A percentile compares a stretch with the other conserved stretches of the same genome.
These are phyloP conservation scores for Abramis brama DNA, from an alignment of 2,113 vertebrate species.

Conservation along the genomic window DNA sequence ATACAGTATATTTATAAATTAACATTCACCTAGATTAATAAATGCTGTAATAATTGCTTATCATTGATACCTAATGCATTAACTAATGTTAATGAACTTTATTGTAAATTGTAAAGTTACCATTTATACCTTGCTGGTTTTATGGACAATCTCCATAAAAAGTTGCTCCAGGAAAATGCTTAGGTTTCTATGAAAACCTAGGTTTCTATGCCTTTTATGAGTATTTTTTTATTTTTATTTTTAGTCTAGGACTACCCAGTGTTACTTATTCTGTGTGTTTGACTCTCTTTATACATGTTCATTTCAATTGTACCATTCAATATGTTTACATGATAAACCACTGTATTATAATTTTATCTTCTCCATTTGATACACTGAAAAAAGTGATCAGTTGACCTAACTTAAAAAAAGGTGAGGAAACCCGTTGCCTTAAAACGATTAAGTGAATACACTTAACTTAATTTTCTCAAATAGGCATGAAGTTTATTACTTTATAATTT, in stretches of 20 bases:
- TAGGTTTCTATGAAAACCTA: slow-evolving; percentile 11
- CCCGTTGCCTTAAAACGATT: too few species aligned
- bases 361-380: not conserved
- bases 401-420: too few species aligned
- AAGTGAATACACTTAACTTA: too few species aligned
- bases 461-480: too few species aligned
- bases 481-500: too few species aligned
- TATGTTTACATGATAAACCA: not conserved
- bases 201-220: not conserved
- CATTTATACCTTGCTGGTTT: not conserved
- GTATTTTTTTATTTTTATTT: not conserved
- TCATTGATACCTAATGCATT: not conserved
- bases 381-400: too few species aligned
- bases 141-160: not conserved
- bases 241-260: slow-evolving; percentile 11
- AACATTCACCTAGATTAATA: not conserved
- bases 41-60: not conserved
- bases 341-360: not conserved
- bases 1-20: not conserved
- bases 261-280: not conserved
- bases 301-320: not conserved
- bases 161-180: not conserved
- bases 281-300: not conserved
- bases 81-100: not conserved
- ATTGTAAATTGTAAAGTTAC: not conserved